Percentiles rank a stretch among this genome's conserved stretches.
phyloP scores from a whole-genome alignment of 2,888 invertebrate genomes.

The Marronus borbonicus region DNA sequence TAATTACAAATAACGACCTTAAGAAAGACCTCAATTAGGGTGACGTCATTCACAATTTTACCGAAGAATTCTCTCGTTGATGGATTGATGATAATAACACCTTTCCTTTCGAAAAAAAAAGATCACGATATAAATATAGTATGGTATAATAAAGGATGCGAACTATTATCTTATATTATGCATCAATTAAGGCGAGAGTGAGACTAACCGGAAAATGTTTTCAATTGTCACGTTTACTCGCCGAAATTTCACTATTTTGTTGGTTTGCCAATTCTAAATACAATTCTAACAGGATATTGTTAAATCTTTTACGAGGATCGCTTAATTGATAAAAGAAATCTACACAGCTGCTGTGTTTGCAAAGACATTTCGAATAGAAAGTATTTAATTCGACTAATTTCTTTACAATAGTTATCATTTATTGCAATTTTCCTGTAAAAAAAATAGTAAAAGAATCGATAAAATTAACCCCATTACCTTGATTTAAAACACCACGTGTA shows the following conservation, averaged over 20 bases:
- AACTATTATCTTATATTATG: neutral
- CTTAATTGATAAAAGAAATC: too few relatives aligned
- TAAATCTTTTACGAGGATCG: too few relatives aligned
- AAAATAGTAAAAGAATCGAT: too few relatives aligned
- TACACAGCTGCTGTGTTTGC: too few relatives aligned
- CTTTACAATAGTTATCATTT: too few relatives aligned
- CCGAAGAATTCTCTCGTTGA: conserved; percentile 14
- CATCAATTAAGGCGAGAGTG: neutral
- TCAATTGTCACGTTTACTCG: conserved; percentile 39
- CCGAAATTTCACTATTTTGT: conserved; percentile 23
- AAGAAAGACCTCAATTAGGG: conserved; percentile 38
- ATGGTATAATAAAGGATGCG: neutral
- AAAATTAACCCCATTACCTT: conserved; percentile 53
- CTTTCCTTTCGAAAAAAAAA: conserved; percentile 26
- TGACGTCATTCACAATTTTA: conserved; percentile 36
- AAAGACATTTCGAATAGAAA: too few relatives aligned
- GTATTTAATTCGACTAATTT: too few relatives aligned
- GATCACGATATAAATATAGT: neutral
- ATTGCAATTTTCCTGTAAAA: too few relatives aligned
- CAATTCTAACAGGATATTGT: conserved; percentile 4
- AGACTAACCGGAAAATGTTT: neutral
- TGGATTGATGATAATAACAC: neutral
- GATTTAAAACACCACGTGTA: conserved; percentile 52
- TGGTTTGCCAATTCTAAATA: neutral
- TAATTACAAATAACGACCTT: conserved; percentile 34